Conservation (phyloP, 2,888 invertebrate genomes). For the Rhodophaea formosa region DNA sequence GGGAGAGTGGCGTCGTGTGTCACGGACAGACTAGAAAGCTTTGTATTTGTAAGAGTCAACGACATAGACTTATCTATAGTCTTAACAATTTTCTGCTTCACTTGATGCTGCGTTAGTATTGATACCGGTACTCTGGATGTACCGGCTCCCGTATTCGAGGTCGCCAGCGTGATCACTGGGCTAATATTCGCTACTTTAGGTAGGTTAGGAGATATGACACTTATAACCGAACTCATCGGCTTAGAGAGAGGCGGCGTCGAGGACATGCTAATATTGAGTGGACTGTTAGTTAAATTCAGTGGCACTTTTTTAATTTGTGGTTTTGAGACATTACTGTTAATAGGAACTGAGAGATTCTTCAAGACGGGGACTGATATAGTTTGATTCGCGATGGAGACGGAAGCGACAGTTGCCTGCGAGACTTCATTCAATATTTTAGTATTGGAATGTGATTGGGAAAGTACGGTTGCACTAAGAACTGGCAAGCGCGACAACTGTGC, state of each 20-base stretch:
- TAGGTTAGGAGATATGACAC: slow-evolving; percentile 71
- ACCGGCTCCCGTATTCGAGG: slow-evolving; percentile 51
- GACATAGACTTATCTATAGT: slow-evolving; percentile 76
- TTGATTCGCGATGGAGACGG: slow-evolving; percentile 76
- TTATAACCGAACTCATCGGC: slow-evolving; percentile 71
- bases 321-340: slow-evolving; percentile 48
- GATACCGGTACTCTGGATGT: slow-evolving; percentile 67
- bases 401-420: slow-evolving; percentile 81
- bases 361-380: slow-evolving; percentile 75
- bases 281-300: slow-evolving; percentile 58
- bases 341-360: slow-evolving; percentile 66
- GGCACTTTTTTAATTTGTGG: slow-evolving; percentile 65
- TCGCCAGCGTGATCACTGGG: slow-evolving; percentile 66
- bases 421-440: slow-evolving; percentile 78
- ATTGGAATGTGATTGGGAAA: slow-evolving; percentile 66
- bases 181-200: slow-evolving; percentile 62
- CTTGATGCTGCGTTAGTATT: slow-evolving; percentile 71
- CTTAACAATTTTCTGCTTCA: slow-evolving; percentile 77
- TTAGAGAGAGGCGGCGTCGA: slow-evolving; percentile 62
- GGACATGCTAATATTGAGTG: slow-evolving; percentile 59
- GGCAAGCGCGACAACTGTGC: slow-evolving; percentile 61
- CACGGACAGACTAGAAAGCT: slow-evolving; percentile 80
- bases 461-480: slow-evolving; percentile 56
- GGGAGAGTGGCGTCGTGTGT: slow-evolving; percentile 82
- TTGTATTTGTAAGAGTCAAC: slow-evolving; percentile 74